Percentiles rank a stretch among this genome's conserved stretches.
phyloP scores from a whole-genome alignment of 2,888 invertebrate genomes.

The Tachina lurida region DNA sequence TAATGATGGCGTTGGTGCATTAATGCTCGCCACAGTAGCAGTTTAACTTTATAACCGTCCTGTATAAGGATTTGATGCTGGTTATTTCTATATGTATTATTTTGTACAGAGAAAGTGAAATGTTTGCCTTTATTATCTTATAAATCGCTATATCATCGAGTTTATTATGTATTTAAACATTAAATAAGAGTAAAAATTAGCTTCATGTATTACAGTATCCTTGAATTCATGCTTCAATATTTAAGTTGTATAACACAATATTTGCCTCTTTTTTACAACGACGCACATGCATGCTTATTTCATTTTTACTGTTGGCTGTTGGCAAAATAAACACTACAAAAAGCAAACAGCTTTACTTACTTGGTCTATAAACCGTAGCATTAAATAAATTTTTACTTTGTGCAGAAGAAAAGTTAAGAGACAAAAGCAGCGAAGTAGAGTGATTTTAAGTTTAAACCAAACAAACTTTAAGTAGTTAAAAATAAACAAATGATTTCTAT shows the following conservation, averaged over 20 bases:
- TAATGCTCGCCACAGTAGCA: neutral
- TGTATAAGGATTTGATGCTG: neutral
- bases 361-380: neutral
- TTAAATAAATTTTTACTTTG: neutral
- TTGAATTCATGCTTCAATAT: slow-evolving; percentile 13
- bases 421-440: neutral
- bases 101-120: neutral
- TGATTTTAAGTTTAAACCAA: slow-evolving; percentile 49
- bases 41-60: neutral
- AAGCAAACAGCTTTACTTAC: neutral
- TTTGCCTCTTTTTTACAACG: neutral
- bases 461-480: slow-evolving; percentile 57
- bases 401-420: neutral
- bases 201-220: slow-evolving; percentile 2
- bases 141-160: slow-evolving; percentile 41
- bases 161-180: slow-evolving; percentile 61
- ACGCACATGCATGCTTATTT: neutral
- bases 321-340: neutral
- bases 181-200: slow-evolving; percentile 34
- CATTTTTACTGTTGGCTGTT: slow-evolving; percentile 9
- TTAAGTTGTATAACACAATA: slow-evolving; percentile 13
- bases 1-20: neutral
- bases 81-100: neutral
- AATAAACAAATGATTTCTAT: slow-evolving; percentile 48
- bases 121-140: slow-evolving; percentile 38